A percentile compares a stretch with the other conserved stretches of the same genome.
Conservation (phyloP, 2,888 invertebrate genomes). For the Drosophila neoperkinsi region DNA sequence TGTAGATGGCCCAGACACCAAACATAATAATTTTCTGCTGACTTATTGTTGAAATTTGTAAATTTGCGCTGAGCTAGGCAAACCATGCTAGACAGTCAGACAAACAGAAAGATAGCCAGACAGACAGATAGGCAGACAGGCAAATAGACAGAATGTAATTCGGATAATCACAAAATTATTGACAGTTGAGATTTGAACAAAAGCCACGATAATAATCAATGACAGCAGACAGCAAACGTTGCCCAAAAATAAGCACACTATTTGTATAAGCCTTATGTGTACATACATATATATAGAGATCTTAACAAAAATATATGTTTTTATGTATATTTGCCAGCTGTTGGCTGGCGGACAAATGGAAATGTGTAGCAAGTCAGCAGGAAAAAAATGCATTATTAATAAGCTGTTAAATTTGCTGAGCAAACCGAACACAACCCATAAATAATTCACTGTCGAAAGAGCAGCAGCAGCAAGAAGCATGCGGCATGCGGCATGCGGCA, state of each 20-base stretch:
- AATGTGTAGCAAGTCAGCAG: constrained; percentile 64
- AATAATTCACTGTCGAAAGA: constrained; percentile 63
- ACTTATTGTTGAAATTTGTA: constrained; percentile 79
- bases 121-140: constrained; percentile 23
- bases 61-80: constrained; percentile 68
- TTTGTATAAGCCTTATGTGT: background rate
- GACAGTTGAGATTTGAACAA: constrained; percentile 58
- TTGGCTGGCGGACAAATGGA: constrained; percentile 27
- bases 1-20: constrained; percentile 19
- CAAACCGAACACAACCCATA: constrained; percentile 70
- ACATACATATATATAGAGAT: background rate
- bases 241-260: constrained; percentile 33
- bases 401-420: constrained; percentile 80
- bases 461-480: background rate
- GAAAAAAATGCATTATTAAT: constrained; percentile 74
- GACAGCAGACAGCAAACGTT: constrained; percentile 42
- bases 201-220: constrained; percentile 49
- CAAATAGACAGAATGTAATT: constrained; percentile 42
- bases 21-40: constrained; percentile 76
- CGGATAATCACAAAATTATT: constrained; percentile 67
- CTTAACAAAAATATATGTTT: no score
- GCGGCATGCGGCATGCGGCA: background rate
- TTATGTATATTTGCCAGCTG: background rate
- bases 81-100: constrained; percentile 36
- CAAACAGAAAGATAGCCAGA: constrained; percentile 15